Base-by-base conservation (phyloP, 2,797 vertebrate genomes). In the Leptodactylus fallax region DNA sequence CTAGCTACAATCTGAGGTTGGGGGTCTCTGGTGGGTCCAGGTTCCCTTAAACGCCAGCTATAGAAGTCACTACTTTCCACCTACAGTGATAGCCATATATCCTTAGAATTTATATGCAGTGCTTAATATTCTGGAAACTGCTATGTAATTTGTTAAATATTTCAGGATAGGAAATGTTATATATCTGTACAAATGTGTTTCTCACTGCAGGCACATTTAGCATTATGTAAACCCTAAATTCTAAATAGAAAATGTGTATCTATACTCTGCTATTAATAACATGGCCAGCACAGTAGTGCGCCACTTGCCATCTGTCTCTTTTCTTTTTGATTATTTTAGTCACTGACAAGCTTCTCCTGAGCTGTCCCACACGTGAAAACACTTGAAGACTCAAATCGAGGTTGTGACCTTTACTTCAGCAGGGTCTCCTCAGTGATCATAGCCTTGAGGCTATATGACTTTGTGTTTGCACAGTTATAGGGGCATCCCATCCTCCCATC, bases 301-400 rank as follows among this genome's bases (percentile, higher is more conserved):
- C 36, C 51, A 47, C 67, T 72, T 60, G 17, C 71, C 83, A 85
- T 85, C 83, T 85, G 83, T 77, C 71, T 77, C 27, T 63, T 76
- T 71, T 85, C 83, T 61, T 77, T 86, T 56, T 86, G 77, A 86
- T 79, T 69, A 69, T 79, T 79, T 86, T 80, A 71, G 76, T 86
- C 85, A 86, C 77, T 65, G 49, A 69, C 85, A 86, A 55, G 61
- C 80, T 23, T 80, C 63, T 69, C 63, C 71, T 85, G 56, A 83
- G 81, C 19, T 83, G 74, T 79, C 81, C 87, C 81, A 79, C 87
- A 87, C 71, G 25, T 83, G 87, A 87, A 83, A 87, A 72, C 87
- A 87, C 81, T 87, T 87, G 60, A 87, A 83, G 56, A 55, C 19
- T n/a, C 69, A 81, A 83, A 69, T 78, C 27, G 25, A 69, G 87